Base-by-base conservation (phyloP, 2,797 vertebrate species). In the Australoheros facetus region DNA sequence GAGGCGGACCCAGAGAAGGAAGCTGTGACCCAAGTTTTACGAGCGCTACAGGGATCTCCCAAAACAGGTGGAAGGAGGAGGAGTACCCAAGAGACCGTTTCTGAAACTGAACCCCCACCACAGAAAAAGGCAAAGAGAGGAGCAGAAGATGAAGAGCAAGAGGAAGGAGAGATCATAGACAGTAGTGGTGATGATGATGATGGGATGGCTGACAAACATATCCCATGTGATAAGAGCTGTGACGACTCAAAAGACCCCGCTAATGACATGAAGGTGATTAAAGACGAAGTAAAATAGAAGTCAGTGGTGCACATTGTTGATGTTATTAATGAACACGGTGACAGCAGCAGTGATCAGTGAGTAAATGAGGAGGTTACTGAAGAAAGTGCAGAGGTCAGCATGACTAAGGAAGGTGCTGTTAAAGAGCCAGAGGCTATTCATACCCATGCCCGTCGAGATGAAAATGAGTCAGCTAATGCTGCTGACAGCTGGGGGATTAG, bases 131-230 rank as follows among this genome's bases (percentile, higher is more conserved):
- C 87, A 28, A 94, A 90, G 77, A 86, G 70, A 62, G 88, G 88
- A 39, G 30, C 26, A 4, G 60, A 1, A 1, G 56, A 80, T 1
- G 87, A 86, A 42, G 94, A 93, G 2, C 55, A 80, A 19, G 96
- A 96, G 86, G 96, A 96, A 2, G 96, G 96, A 11, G 96, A 96
- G 88, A 79, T 96, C n/a, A 17, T 3, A 3, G 91, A 91, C 28
- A 93, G 92, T 39, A 87, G 83, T 77, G 92, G 93, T 6, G 93
- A 92, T 17, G 89, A 77, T 26, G 64, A 58, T 7, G 17, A 66
- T 7, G 58, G 9, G 55, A 64, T 45, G 4, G 5, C 9, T 51
- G 64, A 37, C 11, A 53, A 80, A 42, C 60, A 32, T 7, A 55
- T 7, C 17, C n/a, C 57, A 4, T 37, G 39, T 55, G 55, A 16